Conservation (phyloP, 2,888 invertebrate genomes). For the Orgyia antiqua region DNA sequence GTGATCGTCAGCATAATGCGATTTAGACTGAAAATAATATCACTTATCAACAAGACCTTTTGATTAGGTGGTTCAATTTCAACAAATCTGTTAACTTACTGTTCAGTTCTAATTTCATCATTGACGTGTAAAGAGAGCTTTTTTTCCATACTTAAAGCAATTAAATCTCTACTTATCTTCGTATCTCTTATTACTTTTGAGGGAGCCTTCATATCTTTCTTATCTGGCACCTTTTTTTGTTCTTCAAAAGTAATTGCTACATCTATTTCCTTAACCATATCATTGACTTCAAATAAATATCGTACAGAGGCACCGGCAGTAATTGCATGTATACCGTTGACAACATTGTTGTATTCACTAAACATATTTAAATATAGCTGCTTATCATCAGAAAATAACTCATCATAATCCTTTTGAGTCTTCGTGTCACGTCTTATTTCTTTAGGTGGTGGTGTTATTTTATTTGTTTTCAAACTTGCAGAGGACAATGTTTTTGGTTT, state of each 20-base stretch:
- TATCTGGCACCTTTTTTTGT: constrained; percentile 35
- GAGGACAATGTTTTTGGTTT: constrained; percentile 29
- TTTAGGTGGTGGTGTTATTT: neutral
- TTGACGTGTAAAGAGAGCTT: constrained; percentile 28
- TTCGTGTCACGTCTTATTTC: constrained; percentile 1
- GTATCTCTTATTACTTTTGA: constrained; percentile 2
- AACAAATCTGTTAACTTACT: constrained; percentile 36
- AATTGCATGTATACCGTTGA: constrained; percentile 31
- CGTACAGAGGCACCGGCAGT: constrained; percentile 18
- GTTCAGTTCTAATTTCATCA: constrained; percentile 34
- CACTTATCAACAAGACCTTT: too few relatives aligned
- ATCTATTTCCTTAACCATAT: constrained; percentile 43
- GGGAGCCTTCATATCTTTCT: constrained; percentile 21
- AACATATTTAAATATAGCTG: constrained; percentile 28
- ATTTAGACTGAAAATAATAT: constrained; percentile 37
- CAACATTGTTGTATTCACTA: constrained; percentile 34
- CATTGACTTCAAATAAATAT: constrained; percentile 47
- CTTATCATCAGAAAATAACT: constrained; percentile 12
- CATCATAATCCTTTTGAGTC: constrained; percentile 2
- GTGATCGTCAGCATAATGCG: constrained; percentile 41
- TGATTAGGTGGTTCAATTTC: too few relatives aligned
- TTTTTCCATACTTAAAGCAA: constrained; percentile 34
- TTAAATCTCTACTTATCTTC: constrained; percentile 32
- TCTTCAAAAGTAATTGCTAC: constrained; percentile 32
- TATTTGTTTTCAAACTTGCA: constrained; percentile 1